These are phyloP conservation scores for Harlomillsia oculata DNA, from an alignment of 1,140 invertebrate genomes.

Conservation along the genomic window DNA sequence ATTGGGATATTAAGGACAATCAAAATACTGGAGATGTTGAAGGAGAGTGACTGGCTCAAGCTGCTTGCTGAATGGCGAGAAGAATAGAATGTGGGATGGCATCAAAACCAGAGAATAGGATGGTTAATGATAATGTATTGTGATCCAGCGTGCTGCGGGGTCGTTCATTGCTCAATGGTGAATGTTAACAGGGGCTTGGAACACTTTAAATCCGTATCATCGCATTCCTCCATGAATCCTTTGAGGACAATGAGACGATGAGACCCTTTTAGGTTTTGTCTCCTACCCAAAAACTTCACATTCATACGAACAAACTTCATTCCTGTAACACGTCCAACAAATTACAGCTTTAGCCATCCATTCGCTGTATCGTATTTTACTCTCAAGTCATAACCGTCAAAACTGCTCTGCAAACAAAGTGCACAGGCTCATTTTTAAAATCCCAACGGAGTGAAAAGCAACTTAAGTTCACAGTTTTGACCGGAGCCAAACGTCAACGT, in stretches of 20 bases:
- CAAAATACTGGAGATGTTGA: not conserved
- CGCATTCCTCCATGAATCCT: slow-evolving; percentile 19
- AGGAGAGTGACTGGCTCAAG: slow-evolving; percentile 10
- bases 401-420: slow-evolving; percentile 2
- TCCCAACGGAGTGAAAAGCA: slow-evolving; percentile 9
- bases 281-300: too few relatives aligned
- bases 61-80: slow-evolving; percentile 8
- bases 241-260: too few relatives aligned
- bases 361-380: too few relatives aligned
- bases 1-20: not conserved
- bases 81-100: slow-evolving; percentile 13
- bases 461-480: not conserved
- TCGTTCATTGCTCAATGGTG: slow-evolving; percentile 14
- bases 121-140: slow-evolving; percentile 34
- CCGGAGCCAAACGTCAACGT: slow-evolving; percentile 6
- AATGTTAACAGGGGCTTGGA: slow-evolving; percentile 21
- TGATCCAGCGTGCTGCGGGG: slow-evolving; percentile 24
- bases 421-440: slow-evolving; percentile 16
- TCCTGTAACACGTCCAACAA: too few relatives aligned
- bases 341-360: too few relatives aligned
- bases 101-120: slow-evolving; percentile 20
- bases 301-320: too few relatives aligned
- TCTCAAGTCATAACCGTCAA: slow-evolving; percentile 26
- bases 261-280: too few relatives aligned
- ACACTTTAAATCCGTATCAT: slow-evolving; percentile 27